Percentiles rank a stretch among this genome's conserved stretches.
These are phyloP conservation scores for Nannospalax galili DNA, from an alignment of 2,113 vertebrate species.

Conservation along the genomic window DNA sequence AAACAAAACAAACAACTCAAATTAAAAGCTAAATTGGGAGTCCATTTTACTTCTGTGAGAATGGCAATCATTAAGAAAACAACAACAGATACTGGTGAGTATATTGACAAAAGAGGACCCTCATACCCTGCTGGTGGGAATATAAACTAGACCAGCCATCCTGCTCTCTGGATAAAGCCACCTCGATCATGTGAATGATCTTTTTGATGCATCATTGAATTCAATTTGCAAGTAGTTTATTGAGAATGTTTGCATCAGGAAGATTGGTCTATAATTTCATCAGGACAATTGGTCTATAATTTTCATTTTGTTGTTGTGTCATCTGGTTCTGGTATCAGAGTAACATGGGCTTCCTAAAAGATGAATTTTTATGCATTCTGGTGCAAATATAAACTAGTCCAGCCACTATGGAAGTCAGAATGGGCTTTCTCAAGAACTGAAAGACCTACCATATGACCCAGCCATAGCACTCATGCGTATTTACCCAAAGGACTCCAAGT, in stretches of 20 bases:
- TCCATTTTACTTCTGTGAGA: neutral
- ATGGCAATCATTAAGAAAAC: neutral
- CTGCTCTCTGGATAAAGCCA: neutral
- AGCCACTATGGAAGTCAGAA: neutral
- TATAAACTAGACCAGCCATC: neutral
- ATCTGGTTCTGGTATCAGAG: neutral
- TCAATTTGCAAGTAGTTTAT: neutral
- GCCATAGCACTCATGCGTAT: too few species aligned
- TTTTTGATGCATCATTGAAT: neutral
- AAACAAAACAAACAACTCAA: neutral
- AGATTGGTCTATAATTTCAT: neutral
- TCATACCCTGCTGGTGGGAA: neutral
- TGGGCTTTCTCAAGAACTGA: neutral
- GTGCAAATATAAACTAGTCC: neutral
- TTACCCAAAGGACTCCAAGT: neutral
- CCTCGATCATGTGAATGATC: neutral
- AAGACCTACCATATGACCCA: neutral
- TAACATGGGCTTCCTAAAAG: neutral
- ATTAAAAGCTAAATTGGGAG: neutral
- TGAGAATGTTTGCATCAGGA: neutral
- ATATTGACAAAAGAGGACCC: neutral
- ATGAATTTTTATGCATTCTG: too few species aligned
- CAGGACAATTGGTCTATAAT: neutral
- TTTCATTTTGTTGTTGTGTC: neutral
- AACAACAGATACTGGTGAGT: neutral